Evolutionary conservation across 2,113 vertebrate genomes (phyloP), one percentile per base, ranked within the genome.

Genomic region (Podiceps cristatus): DNA sequence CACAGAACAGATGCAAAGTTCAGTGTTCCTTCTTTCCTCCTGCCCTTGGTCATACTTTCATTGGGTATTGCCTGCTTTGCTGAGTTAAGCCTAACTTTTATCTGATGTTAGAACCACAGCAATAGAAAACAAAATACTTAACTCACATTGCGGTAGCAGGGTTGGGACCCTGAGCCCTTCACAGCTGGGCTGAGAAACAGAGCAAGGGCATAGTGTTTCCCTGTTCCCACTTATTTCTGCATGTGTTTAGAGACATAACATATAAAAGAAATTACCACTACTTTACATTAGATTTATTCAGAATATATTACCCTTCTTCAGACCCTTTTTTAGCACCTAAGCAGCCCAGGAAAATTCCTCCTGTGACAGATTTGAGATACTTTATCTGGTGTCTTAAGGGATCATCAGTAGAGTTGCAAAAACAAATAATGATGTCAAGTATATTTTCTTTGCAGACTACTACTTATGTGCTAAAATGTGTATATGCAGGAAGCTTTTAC

Each of bases 141-240:
- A 63, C 16, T 13, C 7, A 9, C 42, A 13, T 49, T 71, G 4
- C 13, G 6, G 11, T 8, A 35, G 5, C 7, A 44, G 3, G 2
- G 1, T 3, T 56, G 11, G 3, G n/a, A 58, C 11, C 7, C 7
- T 56, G 7, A 2, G 11, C 0, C 5, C 4, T 49, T 4, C 19
- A 23, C 16, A 45, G 7, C 9, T n/a, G 50, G 23, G 9, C 23
- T 75, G 28, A 75, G 40, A 62, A 68, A 50, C 37, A n/a, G 9
- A n/a, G 9, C 35, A 59, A 66, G 22, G 10, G 14, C 3, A 42
- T 18, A 49, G 5, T 1, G 5, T 37, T 79, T 77, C 64, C 35
- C 31, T 0, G 0, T 62, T 67, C 10, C 6, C 17, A 18, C 23
- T 63, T 52, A 62, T 33, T 88, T 72, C 33, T 83, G 5, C 10